Evolutionary conservation across 2,113 vertebrate genomes (phyloP).

Genomic region (Naja naja): DNA sequence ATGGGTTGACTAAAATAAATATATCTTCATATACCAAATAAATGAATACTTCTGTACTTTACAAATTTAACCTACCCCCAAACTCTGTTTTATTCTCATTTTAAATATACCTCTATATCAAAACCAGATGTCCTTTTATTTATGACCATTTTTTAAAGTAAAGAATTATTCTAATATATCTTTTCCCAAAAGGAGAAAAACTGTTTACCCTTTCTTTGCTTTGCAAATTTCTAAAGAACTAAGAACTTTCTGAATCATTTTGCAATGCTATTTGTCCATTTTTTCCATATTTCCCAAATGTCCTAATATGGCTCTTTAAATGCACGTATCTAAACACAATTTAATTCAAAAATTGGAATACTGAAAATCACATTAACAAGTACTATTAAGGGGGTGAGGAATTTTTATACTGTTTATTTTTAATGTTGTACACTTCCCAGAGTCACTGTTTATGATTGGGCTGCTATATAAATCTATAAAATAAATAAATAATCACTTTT

Average conservation of each 20-base stretch:
- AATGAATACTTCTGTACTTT: constrained; percentile 35
- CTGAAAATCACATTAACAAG: neutral
- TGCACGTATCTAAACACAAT: neutral
- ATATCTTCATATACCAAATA: constrained; percentile 33
- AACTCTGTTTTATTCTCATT: constrained; percentile 31
- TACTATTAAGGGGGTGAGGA: neutral
- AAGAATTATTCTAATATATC: neutral
- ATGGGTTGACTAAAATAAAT: constrained; percentile 43
- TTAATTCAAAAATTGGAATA: neutral
- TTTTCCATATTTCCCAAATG: neutral
- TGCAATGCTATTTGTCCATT: neutral
- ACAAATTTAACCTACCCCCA: constrained; percentile 11
- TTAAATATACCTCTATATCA: constrained; percentile 3
- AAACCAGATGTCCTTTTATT: constrained; percentile 7
- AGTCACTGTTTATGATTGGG: neutral
- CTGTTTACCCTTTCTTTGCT: neutral
- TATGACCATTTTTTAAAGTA: neutral
- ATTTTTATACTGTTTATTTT: neutral
- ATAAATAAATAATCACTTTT: neutral
- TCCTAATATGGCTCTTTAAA: neutral
- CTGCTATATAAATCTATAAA: neutral
- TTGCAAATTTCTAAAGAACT: neutral
- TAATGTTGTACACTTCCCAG: neutral
- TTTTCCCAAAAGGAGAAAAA: neutral
- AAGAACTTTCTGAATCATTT: neutral